phyloP scores from a whole-genome alignment of 1,140 invertebrate species.

The Anastrepha obliqua region DNA sequence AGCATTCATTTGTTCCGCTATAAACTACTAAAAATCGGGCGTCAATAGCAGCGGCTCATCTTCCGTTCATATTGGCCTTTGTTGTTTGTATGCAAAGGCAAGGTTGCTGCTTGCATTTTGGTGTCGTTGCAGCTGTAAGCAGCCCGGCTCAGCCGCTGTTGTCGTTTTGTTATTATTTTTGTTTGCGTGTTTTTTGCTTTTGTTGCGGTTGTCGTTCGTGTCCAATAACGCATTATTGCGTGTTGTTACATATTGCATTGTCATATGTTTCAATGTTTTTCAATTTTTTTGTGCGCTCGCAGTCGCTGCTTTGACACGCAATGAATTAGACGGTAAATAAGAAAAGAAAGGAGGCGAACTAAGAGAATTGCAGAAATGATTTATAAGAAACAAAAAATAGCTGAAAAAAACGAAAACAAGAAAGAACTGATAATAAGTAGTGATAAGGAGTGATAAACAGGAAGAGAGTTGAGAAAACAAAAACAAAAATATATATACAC shows the following conservation, averaged over 20 bases:
- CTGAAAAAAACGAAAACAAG: too few relatives aligned
- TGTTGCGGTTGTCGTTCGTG: slow-evolving; percentile 1
- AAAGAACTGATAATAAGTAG: neutral
- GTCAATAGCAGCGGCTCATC: slow-evolving; percentile 44
- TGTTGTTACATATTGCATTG: slow-evolving; percentile 47
- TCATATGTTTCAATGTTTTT: slow-evolving; percentile 29
- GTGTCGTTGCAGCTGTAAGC: neutral
- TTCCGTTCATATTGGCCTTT: neutral
- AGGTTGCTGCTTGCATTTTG: neutral
- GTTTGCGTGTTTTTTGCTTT: neutral
- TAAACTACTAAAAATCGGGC: neutral
- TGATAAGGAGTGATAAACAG: neutral
- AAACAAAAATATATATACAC: neutral
- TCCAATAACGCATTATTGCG: slow-evolving; percentile 27
- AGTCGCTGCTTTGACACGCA: slow-evolving; percentile 8
- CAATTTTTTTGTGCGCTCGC: neutral
- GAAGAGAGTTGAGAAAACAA: neutral
- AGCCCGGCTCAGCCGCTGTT: neutral
- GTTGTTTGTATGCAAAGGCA: neutral
- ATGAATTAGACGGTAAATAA: slow-evolving; percentile 12
- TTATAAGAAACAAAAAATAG: too few relatives aligned
- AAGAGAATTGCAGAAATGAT: neutral
- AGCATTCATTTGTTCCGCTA: neutral
- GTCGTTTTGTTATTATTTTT: neutral
- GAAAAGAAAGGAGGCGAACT: neutral